Conservation (phyloP, 2,888 invertebrate genomes). For the Diaphora mendica region DNA sequence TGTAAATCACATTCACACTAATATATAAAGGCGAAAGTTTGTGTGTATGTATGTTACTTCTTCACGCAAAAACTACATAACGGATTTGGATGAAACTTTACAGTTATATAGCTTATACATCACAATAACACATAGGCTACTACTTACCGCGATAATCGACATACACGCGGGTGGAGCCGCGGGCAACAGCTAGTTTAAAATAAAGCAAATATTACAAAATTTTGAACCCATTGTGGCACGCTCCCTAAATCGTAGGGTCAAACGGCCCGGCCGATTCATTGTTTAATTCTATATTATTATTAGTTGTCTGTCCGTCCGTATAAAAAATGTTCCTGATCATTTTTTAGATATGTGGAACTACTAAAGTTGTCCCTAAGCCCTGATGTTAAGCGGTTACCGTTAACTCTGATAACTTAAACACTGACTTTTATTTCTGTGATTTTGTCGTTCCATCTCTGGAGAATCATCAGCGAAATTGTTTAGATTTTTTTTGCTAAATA, state of each 20-base stretch:
- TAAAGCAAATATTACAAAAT: background rate
- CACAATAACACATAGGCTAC: no score
- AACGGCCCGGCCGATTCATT: slow-evolving; percentile 40
- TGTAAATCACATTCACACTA: no score
- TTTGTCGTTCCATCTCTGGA: no score
- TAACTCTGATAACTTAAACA: background rate
- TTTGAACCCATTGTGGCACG: slow-evolving; percentile 31
- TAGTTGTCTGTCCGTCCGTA: slow-evolving; percentile 30
- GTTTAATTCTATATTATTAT: slow-evolving; percentile 52
- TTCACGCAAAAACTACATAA: no score
- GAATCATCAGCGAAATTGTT: background rate
- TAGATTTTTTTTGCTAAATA: background rate
- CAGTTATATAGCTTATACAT: no score
- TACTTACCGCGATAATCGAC: no score
- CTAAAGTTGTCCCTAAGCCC: background rate
- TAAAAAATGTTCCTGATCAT: background rate
- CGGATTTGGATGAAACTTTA: no score
- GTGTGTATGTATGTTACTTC: no score
- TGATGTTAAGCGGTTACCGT: background rate
- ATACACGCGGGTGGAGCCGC: no score
- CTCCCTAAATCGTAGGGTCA: slow-evolving; percentile 49
- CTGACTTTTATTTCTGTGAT: background rate
- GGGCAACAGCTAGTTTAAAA: no score
- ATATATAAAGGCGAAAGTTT: no score
- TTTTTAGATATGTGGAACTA: background rate